Conservation (phyloP, 1,140 invertebrate species). For the Bombus confusus region DNA sequence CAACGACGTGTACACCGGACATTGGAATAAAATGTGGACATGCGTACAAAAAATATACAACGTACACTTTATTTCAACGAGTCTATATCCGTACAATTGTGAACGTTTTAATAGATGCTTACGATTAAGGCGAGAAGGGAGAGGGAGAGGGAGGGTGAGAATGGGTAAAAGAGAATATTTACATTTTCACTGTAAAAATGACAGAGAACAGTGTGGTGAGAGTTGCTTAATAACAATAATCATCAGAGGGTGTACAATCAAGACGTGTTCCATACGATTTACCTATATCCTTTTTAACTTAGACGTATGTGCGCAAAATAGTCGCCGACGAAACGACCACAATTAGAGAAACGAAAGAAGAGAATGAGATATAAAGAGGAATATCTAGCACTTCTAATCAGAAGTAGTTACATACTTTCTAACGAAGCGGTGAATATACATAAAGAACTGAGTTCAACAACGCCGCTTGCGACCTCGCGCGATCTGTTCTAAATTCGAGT, state of each 20-base stretch:
- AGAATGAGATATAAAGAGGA: neutral
- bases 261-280: neutral
- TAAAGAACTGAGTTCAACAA: neutral
- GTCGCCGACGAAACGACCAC: neutral
- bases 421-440: constrained; percentile 32
- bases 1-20: constrained; percentile 49
- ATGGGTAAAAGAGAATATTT: constrained; percentile 75
- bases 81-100: constrained; percentile 69
- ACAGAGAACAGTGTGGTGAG: constrained; percentile 57
- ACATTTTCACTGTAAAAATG: constrained; percentile 75
- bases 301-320: constrained; percentile 9
- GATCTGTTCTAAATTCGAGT: neutral
- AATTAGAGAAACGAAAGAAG: neutral
- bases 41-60: constrained; percentile 79
- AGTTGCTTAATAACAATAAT: constrained; percentile 8
- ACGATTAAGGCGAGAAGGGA: constrained; percentile 61
- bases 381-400: neutral
- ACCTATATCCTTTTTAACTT: constrained; percentile 5
- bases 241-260: neutral
- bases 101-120: constrained; percentile 47
- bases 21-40: constrained; percentile 62
- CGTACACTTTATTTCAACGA: constrained; percentile 76
- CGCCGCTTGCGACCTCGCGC: neutral
- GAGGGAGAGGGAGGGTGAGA: constrained; percentile 25
- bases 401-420: neutral